Base-by-base conservation (phyloP, 2,113 vertebrate species). In the Romanogobio albipinnatus region DNA sequence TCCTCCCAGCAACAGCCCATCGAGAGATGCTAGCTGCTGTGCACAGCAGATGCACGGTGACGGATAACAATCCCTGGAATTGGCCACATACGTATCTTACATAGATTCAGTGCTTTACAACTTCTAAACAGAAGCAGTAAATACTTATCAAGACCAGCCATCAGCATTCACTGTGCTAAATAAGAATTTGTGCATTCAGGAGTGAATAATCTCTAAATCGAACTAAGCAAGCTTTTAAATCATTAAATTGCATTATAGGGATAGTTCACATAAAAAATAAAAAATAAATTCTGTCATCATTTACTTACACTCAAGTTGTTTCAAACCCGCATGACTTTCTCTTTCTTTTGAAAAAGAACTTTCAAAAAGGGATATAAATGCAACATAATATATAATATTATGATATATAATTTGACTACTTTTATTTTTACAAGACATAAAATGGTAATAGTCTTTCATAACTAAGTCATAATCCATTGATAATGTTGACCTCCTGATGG, bases 1-100 rank as follows among this genome's bases (percentile, higher is more conserved):
- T 36, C 62, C 66, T 74, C 15, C 29, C 6, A 70, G 58, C 26
- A 22, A 80, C 77, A 85, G 68, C 87, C 62, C 87, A 74, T 83
- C 64, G 13, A 85, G 79, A 59, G 62, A 77, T 1, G 15, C n/a
- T 15, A 10, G 74, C 19, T 71, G 73, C 73, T 85, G 86, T 36
- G 73, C 45, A 4, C 53, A 71, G 81, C 74, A 58, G 84, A 83
- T 81, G 58, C 56, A 74, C 24, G 22, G 59, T 62, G 14, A 53
- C 9, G 45, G 29, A 86, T 71, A 81, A 71, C 36, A 19, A 15
- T 47, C 36, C 85, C 26, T 33, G 43, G 58, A 29, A 70, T 68
- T 74, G 79, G 68, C 15, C 59, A 39, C 81, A 64, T 49, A 61
- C 39, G 45, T 71, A 49, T 58, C 19, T 45, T 26, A 71, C 62